Evolutionary conservation across 2,888 invertebrate genomes (phyloP).

Genomic region (Drosophila anceps): DNA sequence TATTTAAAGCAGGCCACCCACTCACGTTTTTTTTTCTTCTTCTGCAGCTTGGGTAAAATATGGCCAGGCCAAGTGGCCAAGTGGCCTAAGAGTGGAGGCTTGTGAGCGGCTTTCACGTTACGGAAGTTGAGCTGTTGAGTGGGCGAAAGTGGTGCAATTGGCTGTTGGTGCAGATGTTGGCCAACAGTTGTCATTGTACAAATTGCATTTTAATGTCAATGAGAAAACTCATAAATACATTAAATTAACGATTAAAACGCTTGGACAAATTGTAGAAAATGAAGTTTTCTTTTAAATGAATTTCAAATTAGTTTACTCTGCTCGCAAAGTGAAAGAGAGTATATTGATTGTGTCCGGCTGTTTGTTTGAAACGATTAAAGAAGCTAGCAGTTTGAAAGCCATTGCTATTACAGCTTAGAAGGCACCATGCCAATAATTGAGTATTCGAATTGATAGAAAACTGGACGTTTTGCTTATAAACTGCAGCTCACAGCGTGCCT

Average conservation of each 20-base stretch:
- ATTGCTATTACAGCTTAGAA: background rate
- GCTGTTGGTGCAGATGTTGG: constrained; percentile 26
- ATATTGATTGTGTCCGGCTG: background rate
- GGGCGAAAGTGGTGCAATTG: constrained; percentile 73
- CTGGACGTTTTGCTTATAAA: background rate
- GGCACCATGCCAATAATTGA: background rate
- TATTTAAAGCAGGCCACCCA: constrained; percentile 55
- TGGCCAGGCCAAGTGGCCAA: constrained; percentile 49
- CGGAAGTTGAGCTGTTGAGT: constrained; percentile 49
- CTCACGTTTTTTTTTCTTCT: constrained; percentile 47
- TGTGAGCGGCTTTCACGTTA: constrained; percentile 30
- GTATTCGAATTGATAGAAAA: background rate
- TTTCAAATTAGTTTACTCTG: constrained; percentile 9
- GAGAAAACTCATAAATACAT: constrained; percentile 22
- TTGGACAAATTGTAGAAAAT: constrained; percentile 20
- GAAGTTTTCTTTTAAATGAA: constrained; percentile 1
- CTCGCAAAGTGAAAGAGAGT: background rate
- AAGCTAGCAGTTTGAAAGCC: background rate
- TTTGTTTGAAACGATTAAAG: background rate
- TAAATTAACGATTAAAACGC: constrained; percentile 13
- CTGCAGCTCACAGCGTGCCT: background rate
- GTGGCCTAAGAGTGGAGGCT: constrained; percentile 21
- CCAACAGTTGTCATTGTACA: constrained; percentile 48
- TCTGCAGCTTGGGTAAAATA: constrained; percentile 55
- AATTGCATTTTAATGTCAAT: constrained; percentile 56